Evolutionary conservation across 1,140 invertebrate genomes (phyloP).

Genomic region (Maconellicoccus hirsutus): DNA sequence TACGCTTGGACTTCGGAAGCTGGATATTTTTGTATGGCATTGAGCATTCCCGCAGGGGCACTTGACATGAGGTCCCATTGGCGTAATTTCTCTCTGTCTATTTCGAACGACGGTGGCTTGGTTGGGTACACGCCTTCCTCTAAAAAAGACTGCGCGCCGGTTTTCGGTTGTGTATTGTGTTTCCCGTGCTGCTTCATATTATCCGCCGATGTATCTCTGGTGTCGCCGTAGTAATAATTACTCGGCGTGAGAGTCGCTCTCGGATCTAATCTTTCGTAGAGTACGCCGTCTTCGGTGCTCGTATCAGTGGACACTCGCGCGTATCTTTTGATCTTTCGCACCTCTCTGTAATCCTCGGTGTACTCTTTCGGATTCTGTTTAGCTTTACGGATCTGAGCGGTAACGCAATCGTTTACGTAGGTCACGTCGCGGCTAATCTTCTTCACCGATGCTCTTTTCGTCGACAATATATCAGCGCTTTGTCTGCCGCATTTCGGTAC

Average conservation of each 20-base stretch:
- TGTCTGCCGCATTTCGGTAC: slow-evolving; percentile 25
- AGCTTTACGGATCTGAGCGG: slow-evolving; percentile 10
- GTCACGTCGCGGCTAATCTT: slow-evolving; percentile 52
- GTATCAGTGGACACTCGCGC: slow-evolving; percentile 20
- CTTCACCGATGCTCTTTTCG: slow-evolving; percentile 24
- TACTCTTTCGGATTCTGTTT: slow-evolving; percentile 28
- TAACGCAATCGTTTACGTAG: slow-evolving; percentile 58
- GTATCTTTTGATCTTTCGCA: slow-evolving; percentile 23
- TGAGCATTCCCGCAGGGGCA: slow-evolving; percentile 41
- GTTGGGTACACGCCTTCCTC: slow-evolving; percentile 41
- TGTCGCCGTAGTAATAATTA: slow-evolving; percentile 1
- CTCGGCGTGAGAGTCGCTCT: background rate
- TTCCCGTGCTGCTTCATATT: slow-evolving; percentile 23
- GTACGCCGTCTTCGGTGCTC: slow-evolving; percentile 29
- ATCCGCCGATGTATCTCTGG: background rate
- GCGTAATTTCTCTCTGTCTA: slow-evolving; percentile 69
- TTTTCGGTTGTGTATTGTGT: slow-evolving; percentile 24
- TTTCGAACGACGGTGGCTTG: slow-evolving; percentile 38
- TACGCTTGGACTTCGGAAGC: slow-evolving; percentile 24
- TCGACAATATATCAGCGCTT: slow-evolving; percentile 28
- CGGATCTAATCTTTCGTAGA: slow-evolving; percentile 34
- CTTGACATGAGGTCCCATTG: slow-evolving; percentile 80
- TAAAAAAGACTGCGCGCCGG: slow-evolving; percentile 40
- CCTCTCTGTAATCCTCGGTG: slow-evolving; percentile 31
- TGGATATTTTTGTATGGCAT: slow-evolving; percentile 23